Percentiles rank a stretch among this genome's conserved stretches.
Evolutionary conservation across 1,140 invertebrate species (phyloP).

Genomic region (Hyles vespertilio): DNA sequence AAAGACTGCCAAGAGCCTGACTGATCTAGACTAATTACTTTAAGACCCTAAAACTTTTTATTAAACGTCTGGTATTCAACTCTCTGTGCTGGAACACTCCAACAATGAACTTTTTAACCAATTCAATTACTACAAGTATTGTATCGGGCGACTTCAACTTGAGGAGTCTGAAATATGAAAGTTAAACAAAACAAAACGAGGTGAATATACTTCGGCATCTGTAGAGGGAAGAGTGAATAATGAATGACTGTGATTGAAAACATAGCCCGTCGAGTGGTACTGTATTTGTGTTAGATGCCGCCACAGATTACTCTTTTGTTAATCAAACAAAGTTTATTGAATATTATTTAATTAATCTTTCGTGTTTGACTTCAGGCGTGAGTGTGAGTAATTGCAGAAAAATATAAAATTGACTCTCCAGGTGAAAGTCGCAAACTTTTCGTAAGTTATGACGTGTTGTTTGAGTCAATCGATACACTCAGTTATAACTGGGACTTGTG

Average conservation of each 20-base stretch:
- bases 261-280: conserved; percentile 50
- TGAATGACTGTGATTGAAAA: conserved; percentile 72
- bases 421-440: too few relatives aligned
- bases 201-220: conserved; percentile 62
- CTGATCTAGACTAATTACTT: conserved; percentile 11
- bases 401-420: background rate
- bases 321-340: conserved; percentile 72
- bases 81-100: conserved; percentile 33
- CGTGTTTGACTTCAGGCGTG: conserved; percentile 54
- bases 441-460: conserved; percentile 22
- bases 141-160: conserved; percentile 50
- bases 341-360: conserved; percentile 74
- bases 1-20: conserved; percentile 10
- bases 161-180: conserved; percentile 66
- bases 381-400: conserved; percentile 14
- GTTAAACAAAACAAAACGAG: conserved; percentile 69
- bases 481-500: too few relatives aligned
- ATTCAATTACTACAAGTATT: conserved; percentile 63
- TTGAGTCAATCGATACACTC: conserved; percentile 35
- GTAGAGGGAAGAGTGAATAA: conserved; percentile 72
- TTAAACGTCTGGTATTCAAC: conserved; percentile 24
- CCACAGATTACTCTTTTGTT: conserved; percentile 70
- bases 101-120: conserved; percentile 48
- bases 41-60: conserved; percentile 7
- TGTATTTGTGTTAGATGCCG: conserved; percentile 71